These are phyloP conservation scores for Pollenia griseotomentosa DNA, from an alignment of 2,888 invertebrate species.

Conservation along the genomic window DNA sequence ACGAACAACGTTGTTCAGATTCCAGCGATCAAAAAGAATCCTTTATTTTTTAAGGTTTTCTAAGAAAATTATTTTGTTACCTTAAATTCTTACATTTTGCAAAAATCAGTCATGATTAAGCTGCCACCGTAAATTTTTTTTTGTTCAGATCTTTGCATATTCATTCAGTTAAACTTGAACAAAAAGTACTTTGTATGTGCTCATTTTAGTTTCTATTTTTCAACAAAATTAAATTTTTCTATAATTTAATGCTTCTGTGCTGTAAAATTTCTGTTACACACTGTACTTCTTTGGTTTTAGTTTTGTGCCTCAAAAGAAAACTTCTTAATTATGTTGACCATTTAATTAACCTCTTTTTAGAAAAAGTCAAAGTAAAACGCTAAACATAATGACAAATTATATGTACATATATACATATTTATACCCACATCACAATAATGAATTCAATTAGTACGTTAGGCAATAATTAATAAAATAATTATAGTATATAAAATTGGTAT, in stretches of 20 bases:
- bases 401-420: conserved; percentile 11
- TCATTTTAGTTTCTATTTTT: too few species aligned
- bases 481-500: not conserved
- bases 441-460: conserved; percentile 35
- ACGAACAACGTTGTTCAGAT: too few species aligned
- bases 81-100: too few species aligned
- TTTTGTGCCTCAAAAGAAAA: not conserved
- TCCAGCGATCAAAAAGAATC: too few species aligned
- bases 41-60: too few species aligned
- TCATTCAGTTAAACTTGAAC: too few species aligned
- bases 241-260: not conserved
- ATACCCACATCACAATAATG: conserved; percentile 17
- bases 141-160: too few species aligned
- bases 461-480: conserved; percentile 41
- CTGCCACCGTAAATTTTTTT: too few species aligned
- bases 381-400: conserved; percentile 19
- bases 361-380: conserved; percentile 5
- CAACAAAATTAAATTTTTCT: too few species aligned
- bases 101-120: too few species aligned
- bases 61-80: too few species aligned
- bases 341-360: conserved; percentile 50
- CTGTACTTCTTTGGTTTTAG: not conserved
- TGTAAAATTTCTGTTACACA: not conserved
- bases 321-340: conserved; percentile 48
- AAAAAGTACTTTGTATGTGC: too few species aligned